phyloP scores from a whole-genome alignment of 23 tunicate species.

The Halocynthia aurantium region DNA sequence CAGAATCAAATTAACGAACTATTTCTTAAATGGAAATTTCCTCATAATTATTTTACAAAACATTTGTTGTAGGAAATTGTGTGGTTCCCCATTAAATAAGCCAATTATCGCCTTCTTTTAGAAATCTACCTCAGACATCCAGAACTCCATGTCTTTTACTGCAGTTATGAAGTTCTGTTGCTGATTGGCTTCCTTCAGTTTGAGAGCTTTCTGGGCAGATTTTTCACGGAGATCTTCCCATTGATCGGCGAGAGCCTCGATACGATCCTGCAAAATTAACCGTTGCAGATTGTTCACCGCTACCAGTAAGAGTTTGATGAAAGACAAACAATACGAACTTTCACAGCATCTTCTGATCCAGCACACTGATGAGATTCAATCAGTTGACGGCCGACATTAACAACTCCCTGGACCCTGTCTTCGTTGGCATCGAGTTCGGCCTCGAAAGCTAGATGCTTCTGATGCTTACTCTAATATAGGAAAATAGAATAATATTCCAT shows the following conservation, averaged over 20 bases:
- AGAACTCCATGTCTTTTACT: conserved; percentile 73
- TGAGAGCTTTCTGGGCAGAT: conserved; percentile 59
- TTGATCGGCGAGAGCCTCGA: conserved; percentile 48
- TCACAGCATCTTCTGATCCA: conserved; percentile 86
- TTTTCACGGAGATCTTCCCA: conserved; percentile 58
- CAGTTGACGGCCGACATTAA: conserved; percentile 67
- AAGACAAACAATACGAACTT: conserved; percentile 33
- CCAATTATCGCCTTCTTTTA: neutral
- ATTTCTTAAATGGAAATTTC: neutral
- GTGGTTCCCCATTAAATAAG: neutral
- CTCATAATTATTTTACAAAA: no score
- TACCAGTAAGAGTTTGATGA: neutral
- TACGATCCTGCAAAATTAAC: conserved; percentile 37
- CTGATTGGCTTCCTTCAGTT: conserved; percentile 81
- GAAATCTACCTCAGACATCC: conserved; percentile 91
- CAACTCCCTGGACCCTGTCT: conserved; percentile 59
- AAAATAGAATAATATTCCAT: neutral
- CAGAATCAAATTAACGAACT: neutral
- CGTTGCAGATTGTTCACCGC: neutral
- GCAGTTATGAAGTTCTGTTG: conserved; percentile 88
- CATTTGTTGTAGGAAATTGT: neutral
- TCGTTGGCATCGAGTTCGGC: conserved; percentile 88
- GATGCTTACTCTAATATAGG: conserved; percentile 71
- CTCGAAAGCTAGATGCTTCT: conserved; percentile 89
- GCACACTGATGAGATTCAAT: conserved; percentile 75